phyloP scores from a whole-genome alignment of 2,888 invertebrate species.

The Synergus laeviventris region DNA sequence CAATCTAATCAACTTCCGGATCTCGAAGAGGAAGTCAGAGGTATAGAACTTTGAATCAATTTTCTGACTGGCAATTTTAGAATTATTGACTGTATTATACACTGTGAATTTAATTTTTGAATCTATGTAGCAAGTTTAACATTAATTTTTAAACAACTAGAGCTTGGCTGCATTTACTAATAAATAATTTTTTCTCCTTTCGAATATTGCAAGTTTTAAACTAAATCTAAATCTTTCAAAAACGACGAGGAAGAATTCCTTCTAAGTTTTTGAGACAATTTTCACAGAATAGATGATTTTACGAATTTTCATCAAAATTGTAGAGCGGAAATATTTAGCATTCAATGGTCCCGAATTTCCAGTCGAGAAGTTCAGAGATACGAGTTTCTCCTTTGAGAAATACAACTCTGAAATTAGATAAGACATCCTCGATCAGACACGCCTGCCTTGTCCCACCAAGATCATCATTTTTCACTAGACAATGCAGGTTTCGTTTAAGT shows the following conservation, averaged over 20 bases:
- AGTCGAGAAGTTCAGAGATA: neutral
- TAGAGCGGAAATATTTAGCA: neutral
- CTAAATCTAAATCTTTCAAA: too few relatives aligned
- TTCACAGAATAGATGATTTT: neutral
- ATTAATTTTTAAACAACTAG: neutral
- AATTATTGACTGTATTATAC: neutral
- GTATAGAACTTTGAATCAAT: conserved; percentile 59
- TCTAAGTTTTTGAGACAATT: too few relatives aligned
- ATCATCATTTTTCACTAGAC: conserved; percentile 29
- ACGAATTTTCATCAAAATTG: conserved; percentile 1
- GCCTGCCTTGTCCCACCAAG: conserved; percentile 16
- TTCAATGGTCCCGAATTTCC: neutral
- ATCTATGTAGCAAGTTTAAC: too few relatives aligned
- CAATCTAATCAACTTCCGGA: conserved; percentile 72
- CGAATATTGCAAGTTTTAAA: too few relatives aligned
- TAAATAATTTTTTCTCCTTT: neutral
- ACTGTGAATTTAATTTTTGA: too few relatives aligned
- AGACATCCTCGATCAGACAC: conserved; percentile 6
- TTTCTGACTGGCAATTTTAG: neutral
- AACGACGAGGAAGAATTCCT: neutral
- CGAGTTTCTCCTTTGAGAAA: conserved; percentile 5
- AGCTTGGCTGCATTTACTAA: neutral
- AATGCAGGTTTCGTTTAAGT: conserved; percentile 22
- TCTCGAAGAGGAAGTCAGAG: conserved; percentile 71
- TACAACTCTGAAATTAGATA: conserved; percentile 22